Evolutionary conservation across 2,113 vertebrate species (phyloP), one percentile per base, ranked within the genome.

Genomic region (Salvator merianae): DNA sequence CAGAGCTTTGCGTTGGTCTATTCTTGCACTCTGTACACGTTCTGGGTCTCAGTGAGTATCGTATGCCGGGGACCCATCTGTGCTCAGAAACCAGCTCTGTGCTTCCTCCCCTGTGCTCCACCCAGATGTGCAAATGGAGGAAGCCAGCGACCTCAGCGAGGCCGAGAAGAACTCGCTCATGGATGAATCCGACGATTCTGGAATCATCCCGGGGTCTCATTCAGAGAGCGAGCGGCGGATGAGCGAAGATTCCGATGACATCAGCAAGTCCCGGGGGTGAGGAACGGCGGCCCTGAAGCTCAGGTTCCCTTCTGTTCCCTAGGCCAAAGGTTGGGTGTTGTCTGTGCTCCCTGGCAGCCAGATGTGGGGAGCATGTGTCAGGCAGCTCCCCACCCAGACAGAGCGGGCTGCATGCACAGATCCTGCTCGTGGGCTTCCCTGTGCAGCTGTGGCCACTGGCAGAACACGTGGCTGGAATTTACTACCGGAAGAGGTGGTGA

Each of bases 121-220:
- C 38, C 3, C 70, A 10, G 97, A 98, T 83, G 96, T 97, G 75
- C 94, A 96, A 0, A 97, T 98, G 97, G 97, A 98, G 86, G 98
- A 97, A 84, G 96, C 92, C 73, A 95, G 92, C 0, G 97, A 97
- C 18, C 97, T 96, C 75, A 94, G 94, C 0, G 95, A 96, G 43
- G 90, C 95, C 0, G 97, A 98, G 87, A 98, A 97, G 89, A 96
- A 94, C 20, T 92, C 96, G 18, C 87, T 96, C 62, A 95, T 96
- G 78, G 97, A 98, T 5, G 97, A 98, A 79, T 93, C 96, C 0
- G 97, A 98, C 0, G 97, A 98, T 84, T 89, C 96, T 0, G 97
- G 96, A 47, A 95, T 97, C 88, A 96, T 97, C 88, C 97, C 97
- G 0, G 97, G 97, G 3, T 97, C 97, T 36, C 97, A 97, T 82